phyloP scores from a whole-genome alignment of 1,140 invertebrate species.

The Chlorops oryzae region DNA sequence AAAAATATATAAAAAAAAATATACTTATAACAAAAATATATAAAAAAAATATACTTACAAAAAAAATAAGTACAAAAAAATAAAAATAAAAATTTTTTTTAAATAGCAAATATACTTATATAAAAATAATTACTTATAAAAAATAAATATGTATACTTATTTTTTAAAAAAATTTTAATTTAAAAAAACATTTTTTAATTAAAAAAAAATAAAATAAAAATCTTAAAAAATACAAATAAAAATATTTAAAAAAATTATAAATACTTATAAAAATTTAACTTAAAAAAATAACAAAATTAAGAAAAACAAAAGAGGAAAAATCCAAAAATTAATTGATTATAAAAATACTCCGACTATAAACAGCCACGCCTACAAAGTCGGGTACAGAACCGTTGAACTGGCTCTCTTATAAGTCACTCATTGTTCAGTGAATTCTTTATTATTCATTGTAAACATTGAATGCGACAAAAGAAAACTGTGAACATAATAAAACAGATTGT shows the following conservation, averaged over 20 bases:
- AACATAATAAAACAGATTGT: too few species aligned
- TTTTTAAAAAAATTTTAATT: too few species aligned
- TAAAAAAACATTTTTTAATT: background rate
- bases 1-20: background rate
- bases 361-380: too few species aligned
- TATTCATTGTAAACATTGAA: too few species aligned
- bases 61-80: background rate
- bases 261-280: background rate
- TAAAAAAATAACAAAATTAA: background rate
- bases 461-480: too few species aligned
- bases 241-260: background rate
- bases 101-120: background rate
- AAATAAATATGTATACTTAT: too few species aligned
- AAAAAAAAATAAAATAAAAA: background rate
- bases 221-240: background rate
- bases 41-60: background rate
- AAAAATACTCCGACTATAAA: too few species aligned
- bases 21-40: background rate
- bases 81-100: background rate
- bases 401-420: too few species aligned
- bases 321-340: background rate
- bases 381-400: too few species aligned
- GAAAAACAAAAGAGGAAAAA: background rate
- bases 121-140: background rate
- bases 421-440: too few species aligned